Conservation (phyloP, 2,113 vertebrate species). For the Chaetodon auriga region DNA sequence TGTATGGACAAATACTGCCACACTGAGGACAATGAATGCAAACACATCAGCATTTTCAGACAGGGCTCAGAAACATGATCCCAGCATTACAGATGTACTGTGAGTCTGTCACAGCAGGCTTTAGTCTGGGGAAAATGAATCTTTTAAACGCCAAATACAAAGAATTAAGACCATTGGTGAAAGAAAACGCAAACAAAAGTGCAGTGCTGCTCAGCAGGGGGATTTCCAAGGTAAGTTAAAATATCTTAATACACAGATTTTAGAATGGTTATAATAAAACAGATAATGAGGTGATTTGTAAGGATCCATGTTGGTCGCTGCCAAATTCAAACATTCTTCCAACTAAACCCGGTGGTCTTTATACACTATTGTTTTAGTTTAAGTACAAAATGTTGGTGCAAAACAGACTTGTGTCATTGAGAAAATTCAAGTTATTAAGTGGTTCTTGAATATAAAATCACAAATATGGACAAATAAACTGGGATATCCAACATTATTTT, state of each 20-base stretch:
- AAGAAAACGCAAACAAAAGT: not conserved
- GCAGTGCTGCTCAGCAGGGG: not conserved
- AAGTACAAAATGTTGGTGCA: conserved; percentile 1
- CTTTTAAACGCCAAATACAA: not conserved
- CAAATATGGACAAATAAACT: not conserved
- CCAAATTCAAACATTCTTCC: not conserved
- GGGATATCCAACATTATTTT: not conserved
- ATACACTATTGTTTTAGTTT: not conserved
- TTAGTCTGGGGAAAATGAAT: not conserved
- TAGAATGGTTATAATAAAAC: not conserved
- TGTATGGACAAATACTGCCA: conserved; percentile 52
- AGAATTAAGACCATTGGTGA: not conserved
- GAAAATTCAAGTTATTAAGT: not conserved
- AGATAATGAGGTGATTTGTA: not conserved
- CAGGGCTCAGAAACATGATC: conserved; percentile 14
- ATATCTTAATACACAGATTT: not conserved
- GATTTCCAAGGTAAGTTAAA: not conserved
- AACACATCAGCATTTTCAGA: conserved; percentile 28
- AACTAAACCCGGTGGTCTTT: not conserved
- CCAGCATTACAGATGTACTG: conserved; percentile 1
- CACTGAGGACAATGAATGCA: conserved; percentile 49
- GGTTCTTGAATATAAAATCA: not conserved
- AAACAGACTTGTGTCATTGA: not conserved
- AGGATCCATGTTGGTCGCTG: not conserved
- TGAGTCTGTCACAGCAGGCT: not conserved